phyloP scores from a whole-genome alignment of 2,113 vertebrate species.

The Albula glossodonta region DNA sequence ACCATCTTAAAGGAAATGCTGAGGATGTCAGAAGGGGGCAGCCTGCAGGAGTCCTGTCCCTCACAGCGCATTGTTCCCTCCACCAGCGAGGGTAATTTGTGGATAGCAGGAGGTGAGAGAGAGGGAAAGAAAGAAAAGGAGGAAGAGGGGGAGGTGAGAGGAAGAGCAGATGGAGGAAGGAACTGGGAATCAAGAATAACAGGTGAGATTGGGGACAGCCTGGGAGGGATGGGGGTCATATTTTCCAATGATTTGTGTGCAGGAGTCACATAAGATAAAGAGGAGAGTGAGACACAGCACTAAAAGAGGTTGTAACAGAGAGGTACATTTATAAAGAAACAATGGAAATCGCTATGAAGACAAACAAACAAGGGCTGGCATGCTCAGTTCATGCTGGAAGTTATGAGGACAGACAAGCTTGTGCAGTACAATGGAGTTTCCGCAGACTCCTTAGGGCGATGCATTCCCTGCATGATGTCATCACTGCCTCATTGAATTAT shows the following conservation, averaged over 20 bases:
- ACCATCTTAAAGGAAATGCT: conserved; percentile 77
- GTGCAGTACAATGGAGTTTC: conserved; percentile 45
- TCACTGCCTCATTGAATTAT: conserved; percentile 69
- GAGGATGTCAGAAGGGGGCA: conserved; percentile 69
- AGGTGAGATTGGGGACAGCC: conserved; percentile 56
- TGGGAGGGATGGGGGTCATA: not conserved
- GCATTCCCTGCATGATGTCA: conserved; percentile 59
- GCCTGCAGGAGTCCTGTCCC: conserved; percentile 52
- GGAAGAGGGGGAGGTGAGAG: conserved; percentile 64
- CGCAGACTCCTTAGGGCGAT: conserved; percentile 48
- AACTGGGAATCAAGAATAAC: conserved; percentile 63
- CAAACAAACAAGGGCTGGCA: conserved; percentile 16
- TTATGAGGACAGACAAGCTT: conserved; percentile 20
- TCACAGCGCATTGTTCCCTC: conserved; percentile 60
- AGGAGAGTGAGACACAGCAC: not conserved
- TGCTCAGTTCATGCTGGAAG: not conserved
- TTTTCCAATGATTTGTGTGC: not conserved
- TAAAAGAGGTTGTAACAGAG: not conserved
- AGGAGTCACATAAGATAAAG: not conserved
- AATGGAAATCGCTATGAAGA: not conserved
- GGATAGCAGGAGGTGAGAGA: conserved; percentile 48
- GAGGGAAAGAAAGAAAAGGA: conserved; percentile 41
- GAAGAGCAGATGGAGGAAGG: conserved; percentile 71
- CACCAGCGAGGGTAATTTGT: conserved; percentile 56
- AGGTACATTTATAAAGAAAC: not conserved